phyloP scores from a whole-genome alignment of 2,113 vertebrate species.

The Gymnarchus niloticus region DNA sequence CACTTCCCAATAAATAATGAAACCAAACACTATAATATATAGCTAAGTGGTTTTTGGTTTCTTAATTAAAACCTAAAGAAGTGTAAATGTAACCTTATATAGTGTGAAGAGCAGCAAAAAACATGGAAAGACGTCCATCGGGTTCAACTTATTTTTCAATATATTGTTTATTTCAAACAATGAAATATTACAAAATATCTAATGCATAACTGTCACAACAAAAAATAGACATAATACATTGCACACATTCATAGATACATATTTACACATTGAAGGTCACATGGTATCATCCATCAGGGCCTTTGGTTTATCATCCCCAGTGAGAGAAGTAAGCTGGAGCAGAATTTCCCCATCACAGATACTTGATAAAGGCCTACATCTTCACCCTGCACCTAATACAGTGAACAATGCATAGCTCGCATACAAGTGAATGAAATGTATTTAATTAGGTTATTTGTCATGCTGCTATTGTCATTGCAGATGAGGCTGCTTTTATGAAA shows the following conservation, averaged over 20 bases:
- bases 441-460: constrained; percentile 23
- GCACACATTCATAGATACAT: constrained; percentile 49
- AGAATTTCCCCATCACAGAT: constrained; percentile 40
- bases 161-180: constrained; percentile 53
- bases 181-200: constrained; percentile 60
- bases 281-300: constrained; percentile 44
- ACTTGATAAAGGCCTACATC: constrained; percentile 42
- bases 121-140: not conserved
- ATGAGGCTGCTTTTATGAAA: constrained; percentile 28
- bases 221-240: constrained; percentile 49
- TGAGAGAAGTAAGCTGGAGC: constrained; percentile 41
- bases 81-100: not conserved
- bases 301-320: constrained; percentile 52
- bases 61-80: not conserved
- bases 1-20: too few species aligned
- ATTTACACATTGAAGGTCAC: constrained; percentile 51
- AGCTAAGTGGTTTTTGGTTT: too few species aligned
- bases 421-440: constrained; percentile 29
- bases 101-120: not conserved
- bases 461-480: constrained; percentile 24
- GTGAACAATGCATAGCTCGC: constrained; percentile 33
- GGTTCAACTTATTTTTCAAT: constrained; percentile 23
- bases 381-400: constrained; percentile 31
- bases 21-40: too few species aligned
- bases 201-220: constrained; percentile 53